Evolutionary conservation across 2,888 invertebrate species (phyloP), one percentile per base, ranked within the genome.

Genomic region (Selenia dentaria): DNA sequence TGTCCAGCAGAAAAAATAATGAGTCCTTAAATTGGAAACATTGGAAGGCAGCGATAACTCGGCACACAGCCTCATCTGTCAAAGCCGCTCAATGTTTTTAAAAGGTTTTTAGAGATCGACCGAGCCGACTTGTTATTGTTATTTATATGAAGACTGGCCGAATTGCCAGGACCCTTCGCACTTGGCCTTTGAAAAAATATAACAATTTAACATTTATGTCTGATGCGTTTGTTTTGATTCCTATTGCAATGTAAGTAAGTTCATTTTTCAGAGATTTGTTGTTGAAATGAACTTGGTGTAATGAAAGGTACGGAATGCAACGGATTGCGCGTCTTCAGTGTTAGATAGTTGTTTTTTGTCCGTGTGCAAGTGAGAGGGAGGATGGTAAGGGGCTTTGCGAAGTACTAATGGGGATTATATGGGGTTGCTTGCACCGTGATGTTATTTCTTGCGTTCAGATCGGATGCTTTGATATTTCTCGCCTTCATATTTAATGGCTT

Each of bases 311-410:
- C 71, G 87, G 87, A 86, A 88, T 88, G 88, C 81, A 77, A 61
- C 69, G 79, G 84, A 85, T 84, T 86, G 87, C 83, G 84, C 77
- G 74, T 67, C 69, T 59, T 74, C 73, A 57, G 69, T 62, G 80
- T 83, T 79, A 87, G 84, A 85, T 86, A 86, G 83, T 71, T 61
- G 72, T 87, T 89, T 89, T 89, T 88, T 89, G 88, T 85, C 51
- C 53, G 54, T 61, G 88, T 81, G 83, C 62, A 79, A 87, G 76
- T 56, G 80, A 70, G 87, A 87, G 24, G 57, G 59, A 52, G 28
- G 57, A 51, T 51, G 54, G 57, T 64, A 60, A 70, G 78, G 78
- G 71, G 72, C 83, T 78, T 83, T 74, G 86, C 87, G 67, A 86
- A 83, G 84, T 84, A 74, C 83, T 88, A 87, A 86, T 87, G 80